These are phyloP conservation scores for Crotalus helleri DNA, from an alignment of 2,113 vertebrate species.

Conservation along the genomic window DNA sequence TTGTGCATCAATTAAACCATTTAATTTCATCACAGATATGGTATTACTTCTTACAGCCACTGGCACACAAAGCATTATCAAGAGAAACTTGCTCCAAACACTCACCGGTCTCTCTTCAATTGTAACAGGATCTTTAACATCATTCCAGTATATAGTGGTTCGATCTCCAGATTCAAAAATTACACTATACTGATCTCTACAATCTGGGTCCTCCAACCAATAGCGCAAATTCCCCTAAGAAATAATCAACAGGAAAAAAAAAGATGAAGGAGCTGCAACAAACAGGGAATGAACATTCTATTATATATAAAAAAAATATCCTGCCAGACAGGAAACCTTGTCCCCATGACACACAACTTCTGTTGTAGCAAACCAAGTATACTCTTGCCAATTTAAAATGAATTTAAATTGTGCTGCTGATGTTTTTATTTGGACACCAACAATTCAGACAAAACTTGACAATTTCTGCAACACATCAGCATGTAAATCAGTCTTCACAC, in stretches of 20 bases:
- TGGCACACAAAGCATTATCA: not conserved
- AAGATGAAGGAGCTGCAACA: not conserved
- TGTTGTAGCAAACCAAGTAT: not conserved
- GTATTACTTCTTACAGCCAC: not conserved
- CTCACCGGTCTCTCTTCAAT: slow-evolving; percentile 92
- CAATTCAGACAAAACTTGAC: not conserved
- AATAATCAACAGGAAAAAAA: not conserved
- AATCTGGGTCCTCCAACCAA: slow-evolving; percentile 94
- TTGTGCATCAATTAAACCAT: not conserved
- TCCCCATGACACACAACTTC: not conserved
- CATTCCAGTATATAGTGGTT: slow-evolving; percentile 91
- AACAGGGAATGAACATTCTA: rapidly evolving
- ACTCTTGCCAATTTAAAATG: not conserved
- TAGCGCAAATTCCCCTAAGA: slow-evolving; percentile 90
- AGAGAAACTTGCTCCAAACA: slow-evolving; percentile 38
- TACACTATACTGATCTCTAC: slow-evolving; percentile 96
- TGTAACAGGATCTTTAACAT: slow-evolving; percentile 88
- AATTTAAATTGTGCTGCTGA: not conserved
- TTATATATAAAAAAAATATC: not conserved
- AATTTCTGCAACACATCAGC: not conserved
- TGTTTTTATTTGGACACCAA: not conserved
- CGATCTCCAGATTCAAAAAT: slow-evolving; percentile 97
- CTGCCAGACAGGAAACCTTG: not conserved
- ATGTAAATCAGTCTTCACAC: not conserved
- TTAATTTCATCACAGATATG: not conserved